Evolutionary conservation across 2,888 invertebrate species (phyloP).

Genomic region (Bedellia somnulentella): DNA sequence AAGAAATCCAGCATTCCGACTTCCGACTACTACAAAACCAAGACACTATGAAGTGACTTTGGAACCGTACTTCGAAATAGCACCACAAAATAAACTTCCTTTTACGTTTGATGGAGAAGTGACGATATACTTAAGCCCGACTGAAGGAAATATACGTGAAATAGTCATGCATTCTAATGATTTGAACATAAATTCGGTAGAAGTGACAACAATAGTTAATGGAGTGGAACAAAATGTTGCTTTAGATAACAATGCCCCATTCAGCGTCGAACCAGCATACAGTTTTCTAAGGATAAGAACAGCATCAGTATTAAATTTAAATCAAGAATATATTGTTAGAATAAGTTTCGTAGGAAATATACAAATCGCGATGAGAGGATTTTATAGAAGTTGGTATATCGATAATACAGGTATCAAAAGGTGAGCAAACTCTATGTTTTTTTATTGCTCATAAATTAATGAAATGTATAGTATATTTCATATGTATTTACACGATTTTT

Average conservation of each 20-base stretch:
- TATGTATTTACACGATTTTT: no score
- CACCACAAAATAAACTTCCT: constrained; percentile 13
- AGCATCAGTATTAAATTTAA: constrained; percentile 11
- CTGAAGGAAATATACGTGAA: constrained; percentile 16
- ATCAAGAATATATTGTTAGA: constrained; percentile 58
- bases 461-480: no score
- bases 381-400: constrained; percentile 77
- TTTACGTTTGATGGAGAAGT: constrained; percentile 48
- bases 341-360: constrained; percentile 70
- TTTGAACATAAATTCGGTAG: constrained; percentile 35
- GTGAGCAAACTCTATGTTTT: constrained; percentile 30
- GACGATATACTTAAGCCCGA: constrained; percentile 22
- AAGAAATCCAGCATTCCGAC: constrained; percentile 32
- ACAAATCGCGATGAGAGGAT: constrained; percentile 73
- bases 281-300: constrained; percentile 28
- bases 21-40: constrained; percentile 51
- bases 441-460: no score
- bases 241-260: not conserved
- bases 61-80: constrained; percentile 41
- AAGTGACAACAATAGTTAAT: constrained; percentile 27
- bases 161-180: constrained; percentile 42
- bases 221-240: constrained; percentile 12
- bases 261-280: constrained; percentile 24
- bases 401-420: constrained; percentile 62
- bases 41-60: constrained; percentile 53